Evolutionary conservation across 2,113 vertebrate species (phyloP).

Genomic region (chimpanzee (Pan troglodytes)): NHGRI_mPanTro3-v2.1_pri NC_072404.2:79814501-79815000

Average conservation of each 20-base stretch:
- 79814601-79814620: neutral
- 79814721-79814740: neutral
- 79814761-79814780: neutral
- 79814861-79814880: neutral
- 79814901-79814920: no score
- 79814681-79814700: neutral
- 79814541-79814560: neutral
- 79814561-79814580: neutral
- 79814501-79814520: neutral
- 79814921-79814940: no score
- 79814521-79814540: neutral
- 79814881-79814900: no score
- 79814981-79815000: no score
- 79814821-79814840: neutral
- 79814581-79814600: conserved; percentile 54
- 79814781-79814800: neutral
- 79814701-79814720: neutral
- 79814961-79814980: no score
- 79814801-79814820: neutral
- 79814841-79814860: neutral
- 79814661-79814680: neutral
- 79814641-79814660: neutral
- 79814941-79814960: no score
- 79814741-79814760: neutral
- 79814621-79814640: neutral